Evolutionary conservation across 2,797 vertebrate species (phyloP).

Genomic region (Garrulus glandarius): DNA sequence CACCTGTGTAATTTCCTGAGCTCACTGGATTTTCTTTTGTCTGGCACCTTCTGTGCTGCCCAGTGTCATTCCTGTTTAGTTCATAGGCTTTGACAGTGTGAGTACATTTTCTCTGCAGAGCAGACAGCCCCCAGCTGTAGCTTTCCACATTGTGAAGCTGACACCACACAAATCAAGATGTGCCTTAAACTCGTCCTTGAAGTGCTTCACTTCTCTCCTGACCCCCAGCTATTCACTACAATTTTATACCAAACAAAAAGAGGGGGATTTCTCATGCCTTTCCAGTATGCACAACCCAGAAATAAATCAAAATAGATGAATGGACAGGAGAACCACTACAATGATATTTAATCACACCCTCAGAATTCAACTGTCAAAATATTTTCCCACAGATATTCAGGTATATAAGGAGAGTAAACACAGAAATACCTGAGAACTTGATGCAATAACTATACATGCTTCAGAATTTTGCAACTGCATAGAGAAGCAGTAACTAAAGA

Average conservation of each 20-base stretch:
- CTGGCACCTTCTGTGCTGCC: constrained; percentile 49
- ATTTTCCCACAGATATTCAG: background rate
- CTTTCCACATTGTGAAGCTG: constrained; percentile 6
- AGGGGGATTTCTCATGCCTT: background rate
- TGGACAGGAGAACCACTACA: background rate
- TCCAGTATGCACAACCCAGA: background rate
- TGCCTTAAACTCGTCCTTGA: constrained; percentile 17
- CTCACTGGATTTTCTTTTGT: constrained; percentile 21
- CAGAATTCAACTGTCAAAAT: background rate
- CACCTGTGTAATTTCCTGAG: constrained; percentile 35
- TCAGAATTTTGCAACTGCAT: background rate
- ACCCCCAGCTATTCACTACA: background rate
- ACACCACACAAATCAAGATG: constrained; percentile 19
- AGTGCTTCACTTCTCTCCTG: background rate
- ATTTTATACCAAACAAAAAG: background rate
- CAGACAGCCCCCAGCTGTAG: constrained; percentile 28
- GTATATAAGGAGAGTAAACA: background rate
- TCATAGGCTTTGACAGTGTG: constrained; percentile 20
- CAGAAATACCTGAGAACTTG: background rate
- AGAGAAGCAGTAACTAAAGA: background rate
- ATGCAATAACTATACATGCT: background rate
- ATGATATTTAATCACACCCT: background rate
- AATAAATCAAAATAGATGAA: background rate
- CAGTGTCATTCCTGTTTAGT: background rate
- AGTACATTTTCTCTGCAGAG: constrained; percentile 24